Percentiles rank a stretch among this genome's conserved stretches.
Conservation (phyloP, 2,888 invertebrate species). For the Morinoia aosen region DNA sequence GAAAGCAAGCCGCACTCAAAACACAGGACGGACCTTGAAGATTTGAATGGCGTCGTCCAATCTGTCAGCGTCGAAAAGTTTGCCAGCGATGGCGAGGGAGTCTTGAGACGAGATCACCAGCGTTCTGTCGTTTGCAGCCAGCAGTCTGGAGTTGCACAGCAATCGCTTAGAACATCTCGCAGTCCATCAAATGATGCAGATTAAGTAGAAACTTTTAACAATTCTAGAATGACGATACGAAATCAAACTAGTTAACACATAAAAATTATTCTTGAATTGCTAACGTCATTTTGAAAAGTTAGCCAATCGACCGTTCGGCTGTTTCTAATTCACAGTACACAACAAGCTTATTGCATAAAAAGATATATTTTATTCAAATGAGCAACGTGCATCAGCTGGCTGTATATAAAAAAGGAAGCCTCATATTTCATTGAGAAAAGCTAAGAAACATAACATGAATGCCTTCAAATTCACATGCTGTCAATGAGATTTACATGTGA, state of each 20-base stretch:
- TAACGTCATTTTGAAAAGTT: too few species aligned
- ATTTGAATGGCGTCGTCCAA: neutral
- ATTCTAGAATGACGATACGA: too few species aligned
- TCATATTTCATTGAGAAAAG: neutral
- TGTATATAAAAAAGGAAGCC: neutral
- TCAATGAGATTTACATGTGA: too few species aligned
- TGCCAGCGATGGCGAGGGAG: neutral
- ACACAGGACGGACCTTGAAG: neutral
- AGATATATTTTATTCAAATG: neutral
- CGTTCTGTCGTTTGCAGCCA: neutral
- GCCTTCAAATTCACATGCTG: too few species aligned
- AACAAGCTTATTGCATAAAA: too few species aligned
- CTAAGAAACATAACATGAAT: neutral
- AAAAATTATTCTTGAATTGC: too few species aligned
- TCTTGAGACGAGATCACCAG: neutral
- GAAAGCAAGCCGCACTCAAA: too few species aligned
- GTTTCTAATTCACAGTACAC: too few species aligned
- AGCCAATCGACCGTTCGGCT: too few species aligned
- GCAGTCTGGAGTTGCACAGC: neutral
- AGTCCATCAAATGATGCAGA: neutral
- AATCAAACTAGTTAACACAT: too few species aligned
- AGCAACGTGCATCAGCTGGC: neutral
- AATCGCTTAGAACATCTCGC: neutral
- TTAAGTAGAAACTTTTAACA: neutral
- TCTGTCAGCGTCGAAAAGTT: neutral